Base-by-base conservation (phyloP, 2,888 invertebrate genomes). In the Xanthostigma xanthostigma region DNA sequence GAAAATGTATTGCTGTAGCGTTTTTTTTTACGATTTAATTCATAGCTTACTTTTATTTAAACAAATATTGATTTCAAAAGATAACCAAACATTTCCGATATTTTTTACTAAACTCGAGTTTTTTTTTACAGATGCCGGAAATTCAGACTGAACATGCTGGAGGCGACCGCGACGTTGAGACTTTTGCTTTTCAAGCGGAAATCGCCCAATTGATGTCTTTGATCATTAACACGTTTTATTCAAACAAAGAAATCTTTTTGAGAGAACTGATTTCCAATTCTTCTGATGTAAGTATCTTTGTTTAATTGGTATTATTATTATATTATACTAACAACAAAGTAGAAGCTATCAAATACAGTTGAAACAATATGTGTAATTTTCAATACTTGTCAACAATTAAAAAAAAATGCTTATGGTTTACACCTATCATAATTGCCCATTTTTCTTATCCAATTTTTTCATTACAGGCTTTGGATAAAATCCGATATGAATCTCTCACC, bases 141-240 rank as follows among this genome's bases (percentile, higher is more conserved):
- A 73, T 77, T 50, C 70, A 71, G 54, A 69, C 74, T 53, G 60
- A 60, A 35, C 14, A 13, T 8, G 17, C 13, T 27, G 54, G 53
- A 8, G 74, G 66, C 42, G 83, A 85, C 60, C 74, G 66, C 42
- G 83, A 85, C 60, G 81, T 79, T 53, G 95, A 95, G 71, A 93
- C 93, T 66, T 95, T 95, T 71, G 93, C 92, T 67, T 95, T 95
- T 75, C 95, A 95, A 76, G 94, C 94, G 64, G 94, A 95, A 73
- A 95, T 95, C 68, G 94, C 94, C 64, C 89, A 89, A 80, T 79
- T 95, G 64, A 94, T 96, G 94, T 90, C 89, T 54, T 72, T 95
- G 69, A 95, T 95, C 78, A 96, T 96, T 81, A 95, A 96, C 79
- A 95, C 95, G 46, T 95, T 96, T 74, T 96, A 95, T 70, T 92